phyloP scores from a whole-genome alignment of 2,888 invertebrate genomes.

The Thysanoteuthis rhombus region DNA sequence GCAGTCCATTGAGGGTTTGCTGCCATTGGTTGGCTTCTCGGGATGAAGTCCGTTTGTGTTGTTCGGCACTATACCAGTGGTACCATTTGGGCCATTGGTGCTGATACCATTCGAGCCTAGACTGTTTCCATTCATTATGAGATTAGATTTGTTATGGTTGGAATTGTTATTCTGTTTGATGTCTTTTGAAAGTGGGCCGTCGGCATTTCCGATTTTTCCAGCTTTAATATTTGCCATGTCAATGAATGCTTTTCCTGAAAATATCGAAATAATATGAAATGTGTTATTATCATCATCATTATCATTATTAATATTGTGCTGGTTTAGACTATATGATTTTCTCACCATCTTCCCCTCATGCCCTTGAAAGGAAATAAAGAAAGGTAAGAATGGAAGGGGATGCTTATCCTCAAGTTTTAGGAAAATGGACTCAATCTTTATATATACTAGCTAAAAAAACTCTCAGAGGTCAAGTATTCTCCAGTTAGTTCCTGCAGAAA shows the following conservation, averaged over 20 bases:
- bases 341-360: too few relatives aligned
- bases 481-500: too few relatives aligned
- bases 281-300: not conserved
- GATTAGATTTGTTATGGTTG: not conserved
- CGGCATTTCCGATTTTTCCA: conserved; percentile 1
- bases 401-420: too few relatives aligned
- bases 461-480: too few relatives aligned
- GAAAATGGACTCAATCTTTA: too few relatives aligned
- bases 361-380: too few relatives aligned
- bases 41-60: conserved; percentile 31
- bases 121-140: conserved; percentile 17
- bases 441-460: too few relatives aligned
- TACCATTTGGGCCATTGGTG: not conserved
- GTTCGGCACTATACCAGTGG: not conserved
- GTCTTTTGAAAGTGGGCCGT: not conserved
- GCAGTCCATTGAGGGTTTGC: conserved; percentile 26
- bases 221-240: conserved; percentile 35
- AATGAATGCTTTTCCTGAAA: conserved; percentile 36
- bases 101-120: conserved; percentile 25
- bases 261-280: not conserved
- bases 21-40: not conserved
- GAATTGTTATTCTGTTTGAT: conserved; percentile 16
- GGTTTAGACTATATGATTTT: too few relatives aligned
- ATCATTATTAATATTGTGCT: not conserved
- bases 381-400: too few relatives aligned